These are phyloP conservation scores for Malacoctenus gilli DNA, from an alignment of 2,797 vertebrate genomes.

Conservation along the genomic window DNA sequence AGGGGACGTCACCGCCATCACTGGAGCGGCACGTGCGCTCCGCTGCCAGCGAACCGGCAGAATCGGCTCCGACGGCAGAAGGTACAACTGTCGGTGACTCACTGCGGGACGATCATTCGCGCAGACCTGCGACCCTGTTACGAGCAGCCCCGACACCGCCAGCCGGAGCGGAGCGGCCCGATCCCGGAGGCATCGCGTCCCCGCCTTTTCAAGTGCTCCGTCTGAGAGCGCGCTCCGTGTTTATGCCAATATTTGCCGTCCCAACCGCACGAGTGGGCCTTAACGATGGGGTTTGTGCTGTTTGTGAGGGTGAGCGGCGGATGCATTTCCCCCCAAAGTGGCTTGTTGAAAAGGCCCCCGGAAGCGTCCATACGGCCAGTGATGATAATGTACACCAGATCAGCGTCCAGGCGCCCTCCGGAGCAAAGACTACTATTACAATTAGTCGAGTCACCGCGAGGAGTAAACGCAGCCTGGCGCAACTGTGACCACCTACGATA, in stretches of 20 bases:
- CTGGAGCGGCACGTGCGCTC: slow-evolving; percentile 39
- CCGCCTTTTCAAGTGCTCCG: slow-evolving; percentile 46
- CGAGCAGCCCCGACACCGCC: slow-evolving; percentile 34
- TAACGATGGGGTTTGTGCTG: slow-evolving; percentile 71
- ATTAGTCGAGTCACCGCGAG: slow-evolving; percentile 63
- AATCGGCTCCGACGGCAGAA: neutral
- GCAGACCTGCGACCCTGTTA: slow-evolving; percentile 17
- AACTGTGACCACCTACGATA: slow-evolving; percentile 64
- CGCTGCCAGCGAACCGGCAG: slow-evolving; percentile 26
- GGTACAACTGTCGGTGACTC: slow-evolving; percentile 10
- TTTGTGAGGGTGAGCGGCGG: slow-evolving; percentile 77
- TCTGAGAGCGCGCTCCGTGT: slow-evolving; percentile 66
- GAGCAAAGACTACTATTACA: slow-evolving; percentile 59
- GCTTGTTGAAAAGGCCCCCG: slow-evolving; percentile 72
- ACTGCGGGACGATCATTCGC: slow-evolving; percentile 2
- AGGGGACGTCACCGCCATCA: slow-evolving; percentile 35
- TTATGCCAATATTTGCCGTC: slow-evolving; percentile 74
- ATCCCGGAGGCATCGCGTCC: slow-evolving; percentile 45
- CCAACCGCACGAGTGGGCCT: slow-evolving; percentile 76
- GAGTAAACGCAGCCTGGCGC: slow-evolving; percentile 53
- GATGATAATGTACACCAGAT: slow-evolving; percentile 74
- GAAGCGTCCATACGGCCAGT: slow-evolving; percentile 67
- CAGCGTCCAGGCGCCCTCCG: slow-evolving; percentile 56
- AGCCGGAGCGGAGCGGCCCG: slow-evolving; percentile 8
- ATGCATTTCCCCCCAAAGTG: slow-evolving; percentile 67